Conservation (phyloP, 2,797 vertebrate genomes). For the Betta splendens region DNA sequence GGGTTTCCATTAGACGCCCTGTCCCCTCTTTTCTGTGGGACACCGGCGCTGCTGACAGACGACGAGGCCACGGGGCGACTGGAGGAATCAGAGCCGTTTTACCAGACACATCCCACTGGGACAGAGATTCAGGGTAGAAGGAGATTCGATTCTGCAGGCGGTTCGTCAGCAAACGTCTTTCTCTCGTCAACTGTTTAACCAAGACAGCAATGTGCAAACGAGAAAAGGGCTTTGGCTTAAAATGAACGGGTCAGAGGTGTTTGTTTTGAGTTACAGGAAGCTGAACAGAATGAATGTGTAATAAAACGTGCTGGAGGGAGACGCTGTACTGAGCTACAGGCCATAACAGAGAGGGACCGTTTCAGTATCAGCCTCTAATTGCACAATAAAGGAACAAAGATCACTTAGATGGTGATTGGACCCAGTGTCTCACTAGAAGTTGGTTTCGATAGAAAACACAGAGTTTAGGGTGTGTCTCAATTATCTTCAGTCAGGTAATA, state of each 20-base stretch:
- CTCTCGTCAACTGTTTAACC: no score
- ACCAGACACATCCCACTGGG: constrained; percentile 16
- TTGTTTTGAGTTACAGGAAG: no score
- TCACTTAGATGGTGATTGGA: background rate
- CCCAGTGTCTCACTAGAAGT: background rate
- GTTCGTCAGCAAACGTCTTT: no score
- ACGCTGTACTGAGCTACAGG: background rate
- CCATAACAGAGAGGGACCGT: background rate
- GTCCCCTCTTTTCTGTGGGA: constrained; percentile 66
- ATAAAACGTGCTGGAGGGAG: no score
- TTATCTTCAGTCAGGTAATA: constrained; percentile 2
- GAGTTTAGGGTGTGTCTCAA: background rate
- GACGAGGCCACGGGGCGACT: constrained; percentile 41
- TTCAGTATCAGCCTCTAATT: background rate
- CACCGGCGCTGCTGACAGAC: constrained; percentile 65
- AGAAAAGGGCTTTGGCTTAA: no score
- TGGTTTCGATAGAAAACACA: background rate
- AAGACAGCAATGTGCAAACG: background rate
- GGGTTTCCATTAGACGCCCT: constrained; percentile 72
- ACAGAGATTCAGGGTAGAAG: no score
- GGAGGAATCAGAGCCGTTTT: constrained; percentile 39
- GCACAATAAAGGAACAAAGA: constrained; percentile 4
- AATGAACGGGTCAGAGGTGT: no score
- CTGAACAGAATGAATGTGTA: no score
- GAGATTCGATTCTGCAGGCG: no score